Evolutionary conservation across 2,797 vertebrate species (phyloP).

Genomic region (Smutsia temminckii): DNA sequence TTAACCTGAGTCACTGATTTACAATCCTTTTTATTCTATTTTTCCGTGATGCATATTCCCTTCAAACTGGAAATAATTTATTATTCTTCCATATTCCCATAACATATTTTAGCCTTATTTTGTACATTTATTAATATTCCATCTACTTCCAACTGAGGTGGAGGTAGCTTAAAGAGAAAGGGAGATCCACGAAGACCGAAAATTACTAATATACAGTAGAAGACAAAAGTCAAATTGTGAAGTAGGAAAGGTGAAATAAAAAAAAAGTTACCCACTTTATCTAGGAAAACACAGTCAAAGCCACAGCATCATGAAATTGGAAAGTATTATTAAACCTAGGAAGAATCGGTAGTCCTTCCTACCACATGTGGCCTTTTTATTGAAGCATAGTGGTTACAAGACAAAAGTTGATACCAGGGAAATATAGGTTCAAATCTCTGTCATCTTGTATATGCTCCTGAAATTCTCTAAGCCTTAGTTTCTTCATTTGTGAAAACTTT

Average conservation of each 20-base stretch:
- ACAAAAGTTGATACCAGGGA: neutral
- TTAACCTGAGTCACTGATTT: neutral
- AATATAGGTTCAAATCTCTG: neutral
- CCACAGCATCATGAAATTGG: neutral
- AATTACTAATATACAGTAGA: neutral
- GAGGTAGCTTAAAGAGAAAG: neutral
- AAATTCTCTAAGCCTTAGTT: neutral
- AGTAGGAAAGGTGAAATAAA: neutral
- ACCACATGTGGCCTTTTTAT: neutral
- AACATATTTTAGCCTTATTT: conserved; percentile 20
- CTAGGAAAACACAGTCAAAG: neutral
- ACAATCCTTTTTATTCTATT: neutral
- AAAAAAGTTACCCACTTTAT: neutral
- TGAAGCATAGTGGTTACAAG: neutral
- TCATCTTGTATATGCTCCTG: neutral
- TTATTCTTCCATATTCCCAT: neutral
- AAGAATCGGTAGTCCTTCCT: neutral
- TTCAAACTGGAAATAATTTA: conserved; percentile 19
- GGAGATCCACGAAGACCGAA: neutral
- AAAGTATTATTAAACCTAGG: neutral
- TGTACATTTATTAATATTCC: conserved; percentile 2
- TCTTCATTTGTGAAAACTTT: neutral
- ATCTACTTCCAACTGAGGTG: conserved; percentile 23
- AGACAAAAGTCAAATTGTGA: neutral
- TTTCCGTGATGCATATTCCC: neutral